These are phyloP conservation scores for Thalassophryne amazonica DNA, from an alignment of 2,797 vertebrate genomes.

Conservation along the genomic window DNA sequence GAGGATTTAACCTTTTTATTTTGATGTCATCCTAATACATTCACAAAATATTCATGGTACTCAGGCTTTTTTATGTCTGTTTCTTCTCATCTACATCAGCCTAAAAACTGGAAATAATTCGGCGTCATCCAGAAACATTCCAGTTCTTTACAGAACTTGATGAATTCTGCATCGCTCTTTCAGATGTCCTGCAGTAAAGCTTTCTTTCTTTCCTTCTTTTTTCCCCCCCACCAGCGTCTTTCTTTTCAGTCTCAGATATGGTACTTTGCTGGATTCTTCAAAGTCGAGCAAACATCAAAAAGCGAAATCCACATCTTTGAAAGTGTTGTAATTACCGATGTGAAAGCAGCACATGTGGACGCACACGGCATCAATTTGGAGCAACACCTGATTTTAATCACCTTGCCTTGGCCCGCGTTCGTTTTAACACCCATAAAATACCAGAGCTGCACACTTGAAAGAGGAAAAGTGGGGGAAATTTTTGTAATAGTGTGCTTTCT, in stretches of 20 bases:
- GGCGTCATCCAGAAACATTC: neutral
- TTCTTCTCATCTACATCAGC: neutral
- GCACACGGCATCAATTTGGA: constrained; percentile 61
- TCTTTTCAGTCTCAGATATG: constrained; percentile 61
- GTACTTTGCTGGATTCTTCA: constrained; percentile 45
- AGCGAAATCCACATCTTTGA: constrained; percentile 62
- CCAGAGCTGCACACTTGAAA: constrained; percentile 4
- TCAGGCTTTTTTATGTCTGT: no score
- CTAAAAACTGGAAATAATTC: neutral
- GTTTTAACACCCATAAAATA: constrained; percentile 54
- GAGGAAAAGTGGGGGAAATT: constrained; percentile 17
- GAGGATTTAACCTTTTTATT: no score
- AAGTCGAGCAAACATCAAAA: constrained; percentile 70
- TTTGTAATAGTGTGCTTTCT: no score
- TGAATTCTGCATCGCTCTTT: constrained; percentile 6
- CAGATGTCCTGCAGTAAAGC: constrained; percentile 8
- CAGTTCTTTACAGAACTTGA: neutral
- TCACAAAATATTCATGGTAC: no score
- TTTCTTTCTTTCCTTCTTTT: neutral
- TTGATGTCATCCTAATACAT: no score
- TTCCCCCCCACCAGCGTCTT: constrained; percentile 21
- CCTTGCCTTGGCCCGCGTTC: constrained; percentile 24
- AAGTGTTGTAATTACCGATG: constrained; percentile 71
- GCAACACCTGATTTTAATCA: constrained; percentile 65
- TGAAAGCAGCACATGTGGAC: constrained; percentile 62